phyloP scores from a whole-genome alignment of 2,797 vertebrate species.

The Phylloscopus collybita region DNA sequence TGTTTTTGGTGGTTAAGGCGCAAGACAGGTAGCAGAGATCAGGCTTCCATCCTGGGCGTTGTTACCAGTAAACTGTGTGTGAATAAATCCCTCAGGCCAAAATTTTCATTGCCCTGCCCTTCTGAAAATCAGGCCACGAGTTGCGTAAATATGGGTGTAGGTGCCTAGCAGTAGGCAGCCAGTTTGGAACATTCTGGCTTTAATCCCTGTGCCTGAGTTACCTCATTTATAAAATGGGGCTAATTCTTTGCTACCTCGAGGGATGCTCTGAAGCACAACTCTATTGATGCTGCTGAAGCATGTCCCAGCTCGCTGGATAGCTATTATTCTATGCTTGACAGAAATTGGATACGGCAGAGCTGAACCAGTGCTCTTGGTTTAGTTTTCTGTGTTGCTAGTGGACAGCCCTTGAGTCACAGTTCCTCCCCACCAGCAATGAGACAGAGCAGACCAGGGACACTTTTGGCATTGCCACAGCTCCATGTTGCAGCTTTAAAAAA shows the following conservation, averaged over 20 bases:
- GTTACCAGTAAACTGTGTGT: constrained; percentile 12
- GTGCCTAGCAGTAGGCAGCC: constrained; percentile 40
- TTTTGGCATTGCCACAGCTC: background rate
- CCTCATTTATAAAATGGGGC: constrained; percentile 58
- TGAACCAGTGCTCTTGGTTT: constrained; percentile 26
- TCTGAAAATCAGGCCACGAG: constrained; percentile 59
- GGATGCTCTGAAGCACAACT: constrained; percentile 50
- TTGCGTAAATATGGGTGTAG: constrained; percentile 65
- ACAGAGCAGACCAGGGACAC: background rate
- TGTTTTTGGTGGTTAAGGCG: background rate
- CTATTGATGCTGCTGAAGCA: constrained; percentile 46
- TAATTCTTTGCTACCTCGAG: constrained; percentile 69
- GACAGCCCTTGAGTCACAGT: background rate
- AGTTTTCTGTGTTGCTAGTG: background rate
- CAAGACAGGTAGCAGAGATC: constrained; percentile 41
- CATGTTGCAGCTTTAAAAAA: background rate
- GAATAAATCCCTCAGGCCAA: constrained; percentile 62
- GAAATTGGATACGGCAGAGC: constrained; percentile 7
- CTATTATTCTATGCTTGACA: constrained; percentile 38
- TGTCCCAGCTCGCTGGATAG: constrained; percentile 40
- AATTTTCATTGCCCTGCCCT: constrained; percentile 67
- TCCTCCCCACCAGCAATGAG: background rate
- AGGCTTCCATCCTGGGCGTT: background rate
- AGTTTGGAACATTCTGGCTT: constrained; percentile 51
- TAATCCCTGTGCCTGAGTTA: constrained; percentile 54